Conservation (phyloP, 2,113 vertebrate species). For the Tenrec ecaudatus region DNA sequence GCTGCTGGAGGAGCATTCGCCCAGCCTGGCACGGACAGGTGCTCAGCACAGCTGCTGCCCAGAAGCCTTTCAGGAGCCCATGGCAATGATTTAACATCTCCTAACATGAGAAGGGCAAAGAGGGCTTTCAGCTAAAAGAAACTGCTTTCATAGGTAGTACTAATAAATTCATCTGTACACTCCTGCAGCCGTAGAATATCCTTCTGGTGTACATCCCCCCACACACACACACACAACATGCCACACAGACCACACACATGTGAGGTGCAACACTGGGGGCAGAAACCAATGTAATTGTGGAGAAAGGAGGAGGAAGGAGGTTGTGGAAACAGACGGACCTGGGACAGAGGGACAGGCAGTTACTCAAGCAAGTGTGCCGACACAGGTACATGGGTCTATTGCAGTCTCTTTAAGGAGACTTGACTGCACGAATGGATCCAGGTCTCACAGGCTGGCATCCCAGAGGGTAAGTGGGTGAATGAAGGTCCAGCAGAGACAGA, state of each 20-base stretch:
- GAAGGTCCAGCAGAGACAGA: neutral
- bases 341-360: neutral
- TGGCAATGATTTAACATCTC: neutral
- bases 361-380: rapidly evolving
- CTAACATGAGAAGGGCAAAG: neutral
- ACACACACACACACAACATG: neutral
- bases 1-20: neutral
- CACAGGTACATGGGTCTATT: rapidly evolving
- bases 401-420: neutral
- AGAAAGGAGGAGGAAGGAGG: neutral
- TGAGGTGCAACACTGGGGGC: neutral
- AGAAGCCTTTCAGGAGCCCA: neutral
- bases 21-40: neutral
- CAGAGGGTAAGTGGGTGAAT: neutral
- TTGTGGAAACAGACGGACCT: neutral
- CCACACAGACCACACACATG: neutral
- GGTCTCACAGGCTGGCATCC: neutral
- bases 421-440: neutral
- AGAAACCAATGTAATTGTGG: neutral
- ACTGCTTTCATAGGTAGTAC: neutral
- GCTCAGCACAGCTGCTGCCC: neutral
- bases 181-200: neutral
- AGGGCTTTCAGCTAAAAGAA: neutral
- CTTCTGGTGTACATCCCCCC: neutral
- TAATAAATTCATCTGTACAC: neutral